A percentile compares a stretch with the other conserved stretches of the same genome.
phyloP scores from a whole-genome alignment of 1,140 invertebrate species.

The Muscidifurax raptorellus region DNA sequence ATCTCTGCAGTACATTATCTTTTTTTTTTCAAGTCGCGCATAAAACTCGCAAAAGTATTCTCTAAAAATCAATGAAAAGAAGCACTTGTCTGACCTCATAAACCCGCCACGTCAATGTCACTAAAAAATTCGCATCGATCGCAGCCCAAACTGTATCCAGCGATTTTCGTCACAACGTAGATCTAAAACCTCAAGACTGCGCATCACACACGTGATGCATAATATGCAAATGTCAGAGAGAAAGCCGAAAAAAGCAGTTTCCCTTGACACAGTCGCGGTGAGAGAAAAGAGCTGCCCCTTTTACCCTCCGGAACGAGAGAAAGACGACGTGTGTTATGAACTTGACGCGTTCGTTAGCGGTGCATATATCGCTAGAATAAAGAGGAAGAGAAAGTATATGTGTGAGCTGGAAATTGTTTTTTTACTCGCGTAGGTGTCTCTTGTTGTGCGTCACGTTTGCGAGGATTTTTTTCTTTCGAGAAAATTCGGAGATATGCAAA shows the following conservation, averaged over 20 bases:
- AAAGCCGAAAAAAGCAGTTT: not conserved
- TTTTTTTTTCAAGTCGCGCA: too few relatives aligned
- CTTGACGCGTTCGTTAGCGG: not conserved
- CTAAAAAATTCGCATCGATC: too few relatives aligned
- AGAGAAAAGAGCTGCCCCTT: not conserved
- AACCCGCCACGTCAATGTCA: too few relatives aligned
- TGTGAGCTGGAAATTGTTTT: not conserved
- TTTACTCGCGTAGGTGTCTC: not conserved
- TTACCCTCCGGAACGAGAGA: not conserved
- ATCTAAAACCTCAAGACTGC: not conserved
- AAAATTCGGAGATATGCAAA: not conserved
- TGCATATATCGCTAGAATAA: too few relatives aligned
- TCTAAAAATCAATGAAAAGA: too few relatives aligned
- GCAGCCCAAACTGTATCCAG: too few relatives aligned
- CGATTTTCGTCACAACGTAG: not conserved
- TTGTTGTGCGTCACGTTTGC: not conserved
- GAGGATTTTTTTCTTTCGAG: not conserved
- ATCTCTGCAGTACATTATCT: too few relatives aligned
- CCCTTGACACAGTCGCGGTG: not conserved
- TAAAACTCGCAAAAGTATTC: too few relatives aligned
- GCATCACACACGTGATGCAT: not conserved
- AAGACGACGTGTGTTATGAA: not conserved
- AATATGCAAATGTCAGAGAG: not conserved
- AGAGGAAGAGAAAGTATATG: not conserved
- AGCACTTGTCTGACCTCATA: too few relatives aligned